These are phyloP conservation scores for Ctena decussata DNA, from an alignment of 2,888 invertebrate species.

Conservation along the genomic window DNA sequence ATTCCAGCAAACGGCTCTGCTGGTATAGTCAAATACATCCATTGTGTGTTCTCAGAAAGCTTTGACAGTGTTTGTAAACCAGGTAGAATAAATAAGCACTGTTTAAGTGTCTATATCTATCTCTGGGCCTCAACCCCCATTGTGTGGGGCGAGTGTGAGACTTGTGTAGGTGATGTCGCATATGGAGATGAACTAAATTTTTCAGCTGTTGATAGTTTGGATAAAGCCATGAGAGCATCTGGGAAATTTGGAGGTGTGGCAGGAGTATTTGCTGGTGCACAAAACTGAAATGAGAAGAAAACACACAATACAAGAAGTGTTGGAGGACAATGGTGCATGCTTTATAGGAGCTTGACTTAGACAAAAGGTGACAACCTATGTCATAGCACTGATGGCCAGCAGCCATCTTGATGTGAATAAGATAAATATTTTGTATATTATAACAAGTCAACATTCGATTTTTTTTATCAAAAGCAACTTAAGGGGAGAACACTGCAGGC, in stretches of 20 bases:
- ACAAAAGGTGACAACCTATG: too few relatives aligned
- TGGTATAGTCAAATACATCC: neutral
- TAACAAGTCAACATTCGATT: too few relatives aligned
- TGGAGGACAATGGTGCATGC: too few relatives aligned
- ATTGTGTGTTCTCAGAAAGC: neutral
- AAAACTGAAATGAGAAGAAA: conserved; percentile 89
- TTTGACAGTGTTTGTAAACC: neutral
- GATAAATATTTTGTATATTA: too few relatives aligned
- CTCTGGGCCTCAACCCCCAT: conserved; percentile 82
- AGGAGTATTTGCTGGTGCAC: conserved; percentile 97
- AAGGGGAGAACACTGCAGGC: too few relatives aligned
- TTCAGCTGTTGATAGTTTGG: conserved; percentile 93
- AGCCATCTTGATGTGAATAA: too few relatives aligned
- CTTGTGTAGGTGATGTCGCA: conserved; percentile 80
- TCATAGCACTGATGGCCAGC: too few relatives aligned
- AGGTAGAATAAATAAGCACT: conserved; percentile 15
- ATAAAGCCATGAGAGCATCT: conserved; percentile 95
- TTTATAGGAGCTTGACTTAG: too few relatives aligned
- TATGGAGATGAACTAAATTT: conserved; percentile 82
- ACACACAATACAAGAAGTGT: too few relatives aligned
- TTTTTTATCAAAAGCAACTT: too few relatives aligned
- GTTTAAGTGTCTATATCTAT: conserved; percentile 54
- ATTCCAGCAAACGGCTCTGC: neutral
- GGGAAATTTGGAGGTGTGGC: conserved; percentile 98
- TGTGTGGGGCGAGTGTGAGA: conserved; percentile 81